phyloP scores from a whole-genome alignment of 2,113 vertebrate genomes.

The Oncorhynchus tshawytscha region DNA sequence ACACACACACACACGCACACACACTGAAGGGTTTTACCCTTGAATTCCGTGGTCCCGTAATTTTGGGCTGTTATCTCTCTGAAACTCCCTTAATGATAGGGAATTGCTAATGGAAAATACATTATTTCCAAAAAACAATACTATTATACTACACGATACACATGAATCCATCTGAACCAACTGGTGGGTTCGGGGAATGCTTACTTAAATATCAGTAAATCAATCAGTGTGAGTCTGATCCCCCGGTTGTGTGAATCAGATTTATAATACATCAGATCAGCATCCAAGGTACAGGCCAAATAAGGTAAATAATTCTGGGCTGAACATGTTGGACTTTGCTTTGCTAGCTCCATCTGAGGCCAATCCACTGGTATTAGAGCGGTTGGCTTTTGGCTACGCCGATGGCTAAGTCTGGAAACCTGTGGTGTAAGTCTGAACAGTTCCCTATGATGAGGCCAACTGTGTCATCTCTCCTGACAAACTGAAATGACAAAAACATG shows the following conservation, averaged over 20 bases:
- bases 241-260: slow-evolving; percentile 45
- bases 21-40: neutral
- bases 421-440: neutral
- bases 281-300: slow-evolving; percentile 23
- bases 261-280: slow-evolving; percentile 31
- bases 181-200: slow-evolving; percentile 48
- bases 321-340: slow-evolving; percentile 22
- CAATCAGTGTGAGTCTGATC: slow-evolving; percentile 38
- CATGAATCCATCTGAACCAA: slow-evolving; percentile 24
- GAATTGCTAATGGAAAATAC: slow-evolving; percentile 16
- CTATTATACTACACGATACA: slow-evolving; percentile 42
- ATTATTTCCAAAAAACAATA: slow-evolving; percentile 47
- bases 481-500: slow-evolving; percentile 36
- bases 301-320: neutral
- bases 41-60: slow-evolving; percentile 16
- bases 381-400: neutral
- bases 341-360: neutral
- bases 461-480: slow-evolving; percentile 24
- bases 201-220: slow-evolving; percentile 31
- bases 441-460: slow-evolving; percentile 15
- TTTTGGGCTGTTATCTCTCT: slow-evolving; percentile 4
- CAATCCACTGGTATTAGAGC: neutral
- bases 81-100: neutral
- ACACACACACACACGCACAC: too few relatives aligned
- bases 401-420: neutral